These are phyloP conservation scores for Halichoerus grypus DNA, from an alignment of 2,113 vertebrate genomes.

Conservation along the genomic window DNA sequence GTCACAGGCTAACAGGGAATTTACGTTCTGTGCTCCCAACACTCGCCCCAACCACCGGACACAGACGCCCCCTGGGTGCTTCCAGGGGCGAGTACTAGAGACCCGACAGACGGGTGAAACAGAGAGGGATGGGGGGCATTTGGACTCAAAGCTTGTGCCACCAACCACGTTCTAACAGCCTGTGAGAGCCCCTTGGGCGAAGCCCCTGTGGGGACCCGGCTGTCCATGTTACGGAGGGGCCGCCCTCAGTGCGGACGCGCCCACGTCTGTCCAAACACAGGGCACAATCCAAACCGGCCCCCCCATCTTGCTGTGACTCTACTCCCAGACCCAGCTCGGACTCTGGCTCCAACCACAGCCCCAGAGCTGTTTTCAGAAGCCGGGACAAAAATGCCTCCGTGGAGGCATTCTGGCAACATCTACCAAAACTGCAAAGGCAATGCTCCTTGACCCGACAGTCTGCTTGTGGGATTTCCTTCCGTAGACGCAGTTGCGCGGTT, in stretches of 20 bases:
- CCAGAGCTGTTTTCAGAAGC: rapidly evolving
- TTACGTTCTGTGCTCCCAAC: too few relatives aligned
- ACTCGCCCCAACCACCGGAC: not conserved
- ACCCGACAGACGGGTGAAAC: rapidly evolving
- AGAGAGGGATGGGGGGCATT: not conserved
- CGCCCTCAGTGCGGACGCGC: not conserved
- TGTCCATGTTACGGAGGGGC: too few relatives aligned
- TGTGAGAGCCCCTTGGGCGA: too few relatives aligned
- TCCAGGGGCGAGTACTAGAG: rapidly evolving
- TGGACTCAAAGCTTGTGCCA: not conserved
- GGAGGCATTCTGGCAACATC: not conserved
- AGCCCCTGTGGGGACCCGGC: not conserved
- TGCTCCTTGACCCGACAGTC: not conserved
- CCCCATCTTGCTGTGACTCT: not conserved
- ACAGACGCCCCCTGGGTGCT: not conserved
- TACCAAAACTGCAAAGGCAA: rapidly evolving
- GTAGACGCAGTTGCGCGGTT: rapidly evolving
- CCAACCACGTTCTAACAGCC: not conserved
- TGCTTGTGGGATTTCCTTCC: not conserved
- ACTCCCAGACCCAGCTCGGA: not conserved
- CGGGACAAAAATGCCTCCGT: rapidly evolving
- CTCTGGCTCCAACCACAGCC: not conserved
- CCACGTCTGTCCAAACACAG: rapidly evolving
- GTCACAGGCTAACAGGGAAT: not conserved
- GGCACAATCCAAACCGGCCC: rapidly evolving